These are phyloP conservation scores for Parapsyche elsis DNA, from an alignment of 1,140 invertebrate species.

Conservation along the genomic window DNA sequence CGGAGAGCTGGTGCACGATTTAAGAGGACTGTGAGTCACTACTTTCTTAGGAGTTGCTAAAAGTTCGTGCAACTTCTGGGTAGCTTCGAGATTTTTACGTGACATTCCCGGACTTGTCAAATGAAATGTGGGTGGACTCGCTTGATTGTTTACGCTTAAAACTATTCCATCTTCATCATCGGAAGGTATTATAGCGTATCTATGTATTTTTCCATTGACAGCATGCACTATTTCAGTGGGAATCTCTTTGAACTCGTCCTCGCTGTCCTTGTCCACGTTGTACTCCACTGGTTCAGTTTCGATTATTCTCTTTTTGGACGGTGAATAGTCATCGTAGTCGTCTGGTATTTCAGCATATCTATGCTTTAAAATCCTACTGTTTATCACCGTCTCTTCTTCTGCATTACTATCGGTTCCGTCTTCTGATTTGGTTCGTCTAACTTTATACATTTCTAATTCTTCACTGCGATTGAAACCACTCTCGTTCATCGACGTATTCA, in stretches of 20 bases:
- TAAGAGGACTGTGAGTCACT: constrained; percentile 57
- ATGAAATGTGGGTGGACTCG: constrained; percentile 53
- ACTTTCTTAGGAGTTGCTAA: constrained; percentile 76
- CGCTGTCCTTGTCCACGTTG: constrained; percentile 70
- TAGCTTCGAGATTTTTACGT: constrained; percentile 73
- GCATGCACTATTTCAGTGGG: constrained; percentile 71
- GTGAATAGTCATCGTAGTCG: constrained; percentile 69
- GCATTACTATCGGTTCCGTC: constrained; percentile 61
- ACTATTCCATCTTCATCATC: constrained; percentile 61
- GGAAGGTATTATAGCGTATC: constrained; percentile 72
- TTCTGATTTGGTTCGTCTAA: constrained; percentile 56
- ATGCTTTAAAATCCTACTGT: constrained; percentile 53
- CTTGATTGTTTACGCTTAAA: not conserved
- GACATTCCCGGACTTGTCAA: constrained; percentile 60
- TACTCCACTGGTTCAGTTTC: constrained; percentile 70
- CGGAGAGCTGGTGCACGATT: constrained; percentile 66
- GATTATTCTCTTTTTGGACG: constrained; percentile 68
- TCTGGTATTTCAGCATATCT: constrained; percentile 69
- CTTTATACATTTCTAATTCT: constrained; percentile 54
- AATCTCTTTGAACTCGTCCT: constrained; percentile 68
- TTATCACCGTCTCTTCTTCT: constrained; percentile 57
- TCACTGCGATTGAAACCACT: not conserved
- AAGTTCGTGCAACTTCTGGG: constrained; percentile 79
- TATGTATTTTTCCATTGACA: constrained; percentile 69
- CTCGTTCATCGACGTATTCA: not conserved